Evolutionary conservation across 2,113 vertebrate species (phyloP).

Genomic region (Calidris pugnax): DNA sequence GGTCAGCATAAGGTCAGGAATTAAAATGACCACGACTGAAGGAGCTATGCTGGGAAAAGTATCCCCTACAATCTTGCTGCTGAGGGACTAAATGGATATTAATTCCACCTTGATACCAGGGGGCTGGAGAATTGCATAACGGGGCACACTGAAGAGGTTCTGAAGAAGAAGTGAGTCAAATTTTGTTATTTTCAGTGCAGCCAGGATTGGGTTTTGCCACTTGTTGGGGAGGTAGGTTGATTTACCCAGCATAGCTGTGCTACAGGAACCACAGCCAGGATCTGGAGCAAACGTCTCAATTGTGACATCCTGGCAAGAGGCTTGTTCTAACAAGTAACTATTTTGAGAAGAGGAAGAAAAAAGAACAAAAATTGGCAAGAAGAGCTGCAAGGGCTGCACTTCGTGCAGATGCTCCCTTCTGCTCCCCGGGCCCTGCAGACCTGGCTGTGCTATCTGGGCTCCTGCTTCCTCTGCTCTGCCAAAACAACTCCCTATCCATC

Average conservation of each 20-base stretch:
- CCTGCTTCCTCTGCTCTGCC: background rate
- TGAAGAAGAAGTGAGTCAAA: conserved; percentile 43
- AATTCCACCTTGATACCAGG: background rate
- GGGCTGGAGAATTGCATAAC: background rate
- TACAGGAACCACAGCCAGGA: conserved; percentile 20
- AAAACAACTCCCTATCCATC: background rate
- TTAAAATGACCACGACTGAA: background rate
- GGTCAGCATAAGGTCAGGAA: background rate
- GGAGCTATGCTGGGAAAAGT: background rate
- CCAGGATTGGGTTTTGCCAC: background rate
- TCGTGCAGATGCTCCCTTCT: background rate
- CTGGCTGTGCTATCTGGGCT: background rate
- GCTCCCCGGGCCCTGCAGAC: background rate
- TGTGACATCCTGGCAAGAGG: conserved; percentile 44
- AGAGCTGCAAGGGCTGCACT: background rate
- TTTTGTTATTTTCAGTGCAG: conserved; percentile 18
- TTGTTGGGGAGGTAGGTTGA: background rate
- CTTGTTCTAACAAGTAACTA: conserved; percentile 46
- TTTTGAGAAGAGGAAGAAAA: conserved; percentile 32
- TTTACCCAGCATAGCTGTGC: background rate
- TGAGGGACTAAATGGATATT: background rate
- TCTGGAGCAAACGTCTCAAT: conserved; percentile 24
- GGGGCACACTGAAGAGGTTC: background rate
- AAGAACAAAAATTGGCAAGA: conserved; percentile 11
- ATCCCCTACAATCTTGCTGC: background rate